Conservation (phyloP, 2,888 invertebrate species). For the Meiosimyza decipiens region DNA sequence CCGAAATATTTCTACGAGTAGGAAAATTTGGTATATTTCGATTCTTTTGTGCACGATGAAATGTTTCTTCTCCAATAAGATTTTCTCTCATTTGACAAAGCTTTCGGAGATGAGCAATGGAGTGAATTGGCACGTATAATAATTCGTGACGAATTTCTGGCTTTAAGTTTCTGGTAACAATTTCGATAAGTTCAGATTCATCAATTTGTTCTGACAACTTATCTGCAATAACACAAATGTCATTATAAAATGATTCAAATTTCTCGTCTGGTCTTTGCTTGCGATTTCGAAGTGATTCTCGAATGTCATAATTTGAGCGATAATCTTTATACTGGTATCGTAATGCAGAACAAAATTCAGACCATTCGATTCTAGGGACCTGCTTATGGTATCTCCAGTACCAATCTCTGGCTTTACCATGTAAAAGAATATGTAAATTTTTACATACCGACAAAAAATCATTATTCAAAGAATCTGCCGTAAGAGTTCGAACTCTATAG, state of each 20-base stretch:
- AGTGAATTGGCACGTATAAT: conserved; percentile 29
- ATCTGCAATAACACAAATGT: neutral
- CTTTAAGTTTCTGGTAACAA: neutral
- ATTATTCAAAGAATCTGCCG: no score
- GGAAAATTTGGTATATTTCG: neutral
- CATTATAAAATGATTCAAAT: no score
- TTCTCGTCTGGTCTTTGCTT: no score
- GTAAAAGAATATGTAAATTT: no score
- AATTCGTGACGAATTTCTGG: conserved; percentile 31
- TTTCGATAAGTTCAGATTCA: neutral
- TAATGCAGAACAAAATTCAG: no score
- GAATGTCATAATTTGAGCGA: conserved; percentile 7
- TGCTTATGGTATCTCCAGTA: conserved; percentile 32
- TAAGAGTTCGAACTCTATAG: no score
- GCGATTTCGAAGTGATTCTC: no score
- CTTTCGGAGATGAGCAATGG: conserved; percentile 34
- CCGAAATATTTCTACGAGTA: neutral
- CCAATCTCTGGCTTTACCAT: no score
- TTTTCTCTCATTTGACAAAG: no score
- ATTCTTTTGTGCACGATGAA: neutral
- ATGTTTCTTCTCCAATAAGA: conserved; percentile 24
- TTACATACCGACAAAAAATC: no score
- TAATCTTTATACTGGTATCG: neutral
- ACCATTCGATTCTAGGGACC: conserved; percentile 2
- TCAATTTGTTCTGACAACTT: neutral